Evolutionary conservation across 2,888 invertebrate species (phyloP).

Genomic region (Drosophila pseudotakahashii): DNA sequence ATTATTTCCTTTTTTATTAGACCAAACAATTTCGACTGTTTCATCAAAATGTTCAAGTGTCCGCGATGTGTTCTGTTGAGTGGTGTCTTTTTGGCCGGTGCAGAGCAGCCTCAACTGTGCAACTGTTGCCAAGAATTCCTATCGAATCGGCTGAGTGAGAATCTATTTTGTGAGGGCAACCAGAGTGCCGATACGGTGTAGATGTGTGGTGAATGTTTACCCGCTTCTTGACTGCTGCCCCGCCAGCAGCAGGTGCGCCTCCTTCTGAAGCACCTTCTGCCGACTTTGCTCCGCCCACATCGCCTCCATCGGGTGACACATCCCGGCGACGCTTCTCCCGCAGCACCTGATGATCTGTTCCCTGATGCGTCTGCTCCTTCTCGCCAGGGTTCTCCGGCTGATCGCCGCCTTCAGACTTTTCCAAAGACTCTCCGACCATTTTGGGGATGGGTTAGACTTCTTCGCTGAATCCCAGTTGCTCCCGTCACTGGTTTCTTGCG

Average conservation of each 20-base stretch:
- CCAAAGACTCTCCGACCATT: conserved; percentile 22
- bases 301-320: conserved; percentile 7
- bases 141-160: conserved; percentile 14
- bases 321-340: conserved; percentile 38
- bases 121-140: conserved; percentile 32
- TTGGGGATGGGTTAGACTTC: neutral
- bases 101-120: conserved; percentile 4
- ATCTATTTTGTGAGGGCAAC: conserved; percentile 19
- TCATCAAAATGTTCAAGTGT: conserved; percentile 12
- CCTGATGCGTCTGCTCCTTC: conserved; percentile 6
- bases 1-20: conserved; percentile 17
- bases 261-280: neutral
- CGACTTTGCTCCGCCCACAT: neutral
- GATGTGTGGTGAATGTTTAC: conserved; percentile 52
- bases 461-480: neutral
- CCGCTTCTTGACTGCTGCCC: conserved; percentile 53
- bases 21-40: conserved; percentile 21
- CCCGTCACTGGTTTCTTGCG: conserved; percentile 12
- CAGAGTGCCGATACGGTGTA: neutral
- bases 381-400: conserved; percentile 26
- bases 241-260: conserved; percentile 4
- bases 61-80: conserved; percentile 2
- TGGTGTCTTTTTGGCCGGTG: conserved; percentile 7
- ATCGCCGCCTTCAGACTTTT: conserved; percentile 35
- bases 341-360: conserved; percentile 1